A percentile compares a stretch with the other conserved stretches of the same genome.
Conservation (phyloP, 2,888 invertebrate species). For the Drosophila pseudotalamancana region DNA sequence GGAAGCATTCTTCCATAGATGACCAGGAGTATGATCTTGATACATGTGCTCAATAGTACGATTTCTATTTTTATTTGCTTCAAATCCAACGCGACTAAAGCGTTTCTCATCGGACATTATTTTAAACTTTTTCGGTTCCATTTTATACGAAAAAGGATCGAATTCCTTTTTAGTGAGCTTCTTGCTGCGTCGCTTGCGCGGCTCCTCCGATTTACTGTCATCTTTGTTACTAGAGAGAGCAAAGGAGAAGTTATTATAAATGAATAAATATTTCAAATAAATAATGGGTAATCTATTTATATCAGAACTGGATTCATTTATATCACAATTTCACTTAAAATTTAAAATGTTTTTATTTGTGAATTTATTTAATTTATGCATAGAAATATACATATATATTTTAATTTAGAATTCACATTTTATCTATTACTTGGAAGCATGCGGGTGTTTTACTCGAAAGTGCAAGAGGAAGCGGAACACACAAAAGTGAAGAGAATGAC, state of each 20-base stretch:
- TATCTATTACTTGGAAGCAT: neutral
- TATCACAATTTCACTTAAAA: neutral
- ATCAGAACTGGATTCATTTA: too few species aligned
- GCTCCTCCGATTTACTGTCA: slow-evolving; percentile 40
- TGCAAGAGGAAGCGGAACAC: slow-evolving; percentile 7
- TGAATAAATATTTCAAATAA: too few species aligned
- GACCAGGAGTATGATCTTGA: slow-evolving; percentile 76
- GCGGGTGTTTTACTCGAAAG: neutral
- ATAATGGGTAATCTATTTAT: too few species aligned
- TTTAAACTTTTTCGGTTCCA: slow-evolving; percentile 74
- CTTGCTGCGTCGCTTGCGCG: slow-evolving; percentile 58
- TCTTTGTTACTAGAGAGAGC: slow-evolving; percentile 12
- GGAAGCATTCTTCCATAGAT: slow-evolving; percentile 74
- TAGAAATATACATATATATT: neutral
- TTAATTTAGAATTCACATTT: neutral
- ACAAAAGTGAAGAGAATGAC: slow-evolving; percentile 10
- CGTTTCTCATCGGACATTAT: slow-evolving; percentile 71
- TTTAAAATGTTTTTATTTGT: neutral
- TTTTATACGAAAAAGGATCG: slow-evolving; percentile 72
- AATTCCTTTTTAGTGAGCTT: slow-evolving; percentile 68
- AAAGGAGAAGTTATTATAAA: slow-evolving; percentile 1
- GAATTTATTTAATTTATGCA: neutral
- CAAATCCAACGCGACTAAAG: slow-evolving; percentile 41
- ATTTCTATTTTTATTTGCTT: slow-evolving; percentile 30
- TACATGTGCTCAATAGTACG: slow-evolving; percentile 61